Evolutionary conservation across 2,113 vertebrate genomes (phyloP), one percentile per base, ranked within the genome.

Genomic region (Stigmatopora argus): DNA sequence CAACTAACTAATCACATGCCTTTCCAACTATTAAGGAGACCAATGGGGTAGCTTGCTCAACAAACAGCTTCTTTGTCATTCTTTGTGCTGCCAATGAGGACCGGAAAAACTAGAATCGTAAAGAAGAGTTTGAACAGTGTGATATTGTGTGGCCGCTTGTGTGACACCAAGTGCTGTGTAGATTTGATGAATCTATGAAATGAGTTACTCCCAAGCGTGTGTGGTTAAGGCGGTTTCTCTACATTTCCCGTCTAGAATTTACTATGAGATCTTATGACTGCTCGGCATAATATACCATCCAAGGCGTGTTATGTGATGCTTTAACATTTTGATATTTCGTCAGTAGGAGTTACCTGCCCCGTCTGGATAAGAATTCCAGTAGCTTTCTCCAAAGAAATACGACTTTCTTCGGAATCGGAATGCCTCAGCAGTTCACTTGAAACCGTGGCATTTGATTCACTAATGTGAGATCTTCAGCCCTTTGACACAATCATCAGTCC

Each of bases 51-150:
- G 56, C 69, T 67, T 2, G 13, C 66, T 71, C 60, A 68, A 79
- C 85, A 85, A 63, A 46, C 74, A 60, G 52, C 48, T 6, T 34
- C 75, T 84, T 82, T 84, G 78, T 82, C 23, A 0, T 5, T 38
- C 56, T 31, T 31, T 49, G 63, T 62, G 41, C 34, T 59, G 66
- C 64, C 17, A 66, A 75, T 75, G 73, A 61, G 65, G 44, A 80
- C 83, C n/a, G 72, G 81, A 83, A 83, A 82, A 85, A 85, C 74
- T 64, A 67, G 78, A 78, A 52, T 63, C 51, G 38, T 46, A 44
- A 70, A 70, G 21, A 47, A 70, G 67, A 31, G 34, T 26, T 70
- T 45, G n/a, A 82, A 73, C 78, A 76, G 72, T 67, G 26, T 49
- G 15, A 61, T 55, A 55, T 56, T 31, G 53, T 56, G 52, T n/a